Base-by-base conservation (phyloP, 92 coral and sea anemone genomes). In the Phenganax marumi region DNA sequence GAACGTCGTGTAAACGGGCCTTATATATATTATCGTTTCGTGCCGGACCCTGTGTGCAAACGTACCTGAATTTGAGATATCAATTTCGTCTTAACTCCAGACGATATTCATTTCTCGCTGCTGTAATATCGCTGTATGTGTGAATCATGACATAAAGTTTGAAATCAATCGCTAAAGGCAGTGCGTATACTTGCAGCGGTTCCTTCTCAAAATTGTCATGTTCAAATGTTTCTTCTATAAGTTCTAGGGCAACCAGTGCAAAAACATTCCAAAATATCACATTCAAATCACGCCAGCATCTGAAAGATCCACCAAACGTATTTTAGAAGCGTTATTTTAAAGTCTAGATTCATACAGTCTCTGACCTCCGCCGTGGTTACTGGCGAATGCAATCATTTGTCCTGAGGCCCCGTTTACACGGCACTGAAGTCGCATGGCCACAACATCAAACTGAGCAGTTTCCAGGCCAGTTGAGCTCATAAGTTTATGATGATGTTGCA, bases 81-180 rank as follows among this genome's bases (percentile, higher is more conserved):
- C 16, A 12, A 22, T 60, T 50, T 51, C 43, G 65, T 24, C 84
- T 79, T 50, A 81, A 12, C 70, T 90, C 90, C 19, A 33, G 68
- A 10, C 88, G 60, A 63, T 66, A 84, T 13, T 84, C 86, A 6
- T 54, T 80, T 66, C 81, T 90, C 14, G 86, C 88, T 6, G 82
- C 50, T 76, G 11, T 61, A 2, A 80, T 46, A 33, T 90, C 90
- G 68, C 84, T 87, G 18, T 66, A 57, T 9, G 92, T 83, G 75
- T 90, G 92, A 57, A 90, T 84, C 25, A 87, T 72, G 47, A 90
- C 84, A 50, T 83, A 90, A 75, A 86, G 84, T 64, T 90, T 90
- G 68, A 90, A 90, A 81, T 90, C 92, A 70, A 90, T 90, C 21
- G 92, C 92, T 3, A 90, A 75, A 14, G 92, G 92, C 71, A 90